phyloP scores from a whole-genome alignment of 1,140 invertebrate genomes.

The Drosophila prosaltans region DNA sequence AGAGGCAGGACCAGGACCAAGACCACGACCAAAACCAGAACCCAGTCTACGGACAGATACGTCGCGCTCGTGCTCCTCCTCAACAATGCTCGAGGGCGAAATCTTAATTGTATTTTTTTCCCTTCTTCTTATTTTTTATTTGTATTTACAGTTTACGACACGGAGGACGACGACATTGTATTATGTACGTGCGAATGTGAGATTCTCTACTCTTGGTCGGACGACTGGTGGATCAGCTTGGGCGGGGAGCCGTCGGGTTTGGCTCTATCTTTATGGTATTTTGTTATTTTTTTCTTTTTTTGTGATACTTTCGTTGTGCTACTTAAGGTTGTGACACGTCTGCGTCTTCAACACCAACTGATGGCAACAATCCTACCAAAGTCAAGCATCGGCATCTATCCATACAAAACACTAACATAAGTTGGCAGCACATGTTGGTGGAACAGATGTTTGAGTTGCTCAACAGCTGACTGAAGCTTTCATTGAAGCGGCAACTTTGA shows the following conservation, averaged over 20 bases:
- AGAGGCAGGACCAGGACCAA: background rate
- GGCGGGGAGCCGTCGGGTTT: background rate
- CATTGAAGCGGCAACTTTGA: conserved; percentile 12
- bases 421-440: conserved; percentile 26
- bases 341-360: conserved; percentile 76
- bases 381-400: conserved; percentile 26
- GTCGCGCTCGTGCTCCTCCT: background rate
- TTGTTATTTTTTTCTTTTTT: conserved; percentile 31
- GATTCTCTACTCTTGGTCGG: conserved; percentile 8
- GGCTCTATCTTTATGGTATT: conserved; percentile 26
- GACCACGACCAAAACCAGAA: background rate
- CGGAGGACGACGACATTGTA: conserved; percentile 16
- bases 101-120: conserved; percentile 16
- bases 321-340: conserved; percentile 63
- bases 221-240: conserved; percentile 4
- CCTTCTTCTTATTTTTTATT: conserved; percentile 28
- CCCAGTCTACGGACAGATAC: background rate
- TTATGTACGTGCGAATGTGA: conserved; percentile 21
- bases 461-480: conserved; percentile 37
- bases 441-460: conserved; percentile 31
- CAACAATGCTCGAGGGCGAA: conserved; percentile 7
- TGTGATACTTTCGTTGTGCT: conserved; percentile 1
- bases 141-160: conserved; percentile 41
- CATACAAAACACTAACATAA: background rate
- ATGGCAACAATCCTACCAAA: conserved; percentile 34